Percentiles rank a stretch among this genome's conserved stretches.
Evolutionary conservation across 2,888 invertebrate genomes (phyloP).

Genomic region (Lathronympha strigana): DNA sequence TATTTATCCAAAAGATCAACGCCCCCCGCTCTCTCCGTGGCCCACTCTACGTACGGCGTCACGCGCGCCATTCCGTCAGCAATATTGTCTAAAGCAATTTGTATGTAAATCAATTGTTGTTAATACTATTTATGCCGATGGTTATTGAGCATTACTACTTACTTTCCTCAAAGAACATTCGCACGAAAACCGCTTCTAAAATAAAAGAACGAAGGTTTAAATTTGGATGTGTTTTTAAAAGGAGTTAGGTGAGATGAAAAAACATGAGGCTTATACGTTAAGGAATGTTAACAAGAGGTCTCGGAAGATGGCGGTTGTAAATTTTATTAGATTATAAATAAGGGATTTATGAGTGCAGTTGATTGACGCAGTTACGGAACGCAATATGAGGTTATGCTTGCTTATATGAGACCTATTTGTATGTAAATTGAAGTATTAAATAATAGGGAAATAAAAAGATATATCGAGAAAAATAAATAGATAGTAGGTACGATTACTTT

Average conservation of each 20-base stretch:
- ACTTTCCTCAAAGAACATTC: conserved; percentile 60
- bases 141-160: conserved; percentile 81
- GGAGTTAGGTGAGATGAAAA: conserved; percentile 63
- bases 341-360: conserved; percentile 65
- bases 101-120: conserved; percentile 84
- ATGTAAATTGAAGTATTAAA: conserved; percentile 11
- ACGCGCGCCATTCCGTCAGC: conserved; percentile 81
- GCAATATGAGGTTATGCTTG: conserved; percentile 25
- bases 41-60: conserved; percentile 67
- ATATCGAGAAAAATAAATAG: background rate
- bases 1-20: no score
- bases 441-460: background rate
- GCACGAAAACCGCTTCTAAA: conserved; percentile 55
- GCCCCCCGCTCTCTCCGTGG: conserved; percentile 50
- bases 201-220: conserved; percentile 47
- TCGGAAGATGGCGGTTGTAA: conserved; percentile 72
- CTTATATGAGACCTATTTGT: conserved; percentile 13
- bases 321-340: conserved; percentile 81
- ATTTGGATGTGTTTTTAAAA: conserved; percentile 44
- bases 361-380: conserved; percentile 36
- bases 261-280: conserved; percentile 66
- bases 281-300: conserved; percentile 77
- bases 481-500: no score
- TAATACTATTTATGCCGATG: conserved; percentile 83
- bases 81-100: conserved; percentile 84